These are phyloP conservation scores for Phymorhynchus buccinoides DNA, from an alignment of 1,140 invertebrate species.

Conservation along the genomic window DNA sequence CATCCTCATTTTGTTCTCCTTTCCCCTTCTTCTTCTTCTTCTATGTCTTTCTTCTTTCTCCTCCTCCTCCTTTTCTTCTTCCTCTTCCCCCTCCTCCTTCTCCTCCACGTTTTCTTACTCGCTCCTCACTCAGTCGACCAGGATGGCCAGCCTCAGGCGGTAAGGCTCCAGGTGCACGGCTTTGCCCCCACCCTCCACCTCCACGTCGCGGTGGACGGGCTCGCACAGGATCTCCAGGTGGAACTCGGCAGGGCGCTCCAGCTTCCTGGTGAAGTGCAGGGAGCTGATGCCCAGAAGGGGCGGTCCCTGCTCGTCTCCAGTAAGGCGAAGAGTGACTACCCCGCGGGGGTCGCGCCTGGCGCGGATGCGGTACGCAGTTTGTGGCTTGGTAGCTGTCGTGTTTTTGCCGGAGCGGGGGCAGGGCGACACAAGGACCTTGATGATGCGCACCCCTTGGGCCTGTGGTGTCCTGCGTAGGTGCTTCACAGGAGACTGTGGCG, in stretches of 20 bases:
- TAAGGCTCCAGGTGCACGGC: slow-evolving; percentile 57
- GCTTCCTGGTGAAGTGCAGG: slow-evolving; percentile 61
- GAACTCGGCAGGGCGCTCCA: slow-evolving; percentile 49
- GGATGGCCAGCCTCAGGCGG: slow-evolving; percentile 55
- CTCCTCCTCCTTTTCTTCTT: background rate
- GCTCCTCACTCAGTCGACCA: slow-evolving; percentile 61
- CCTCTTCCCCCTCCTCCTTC: background rate
- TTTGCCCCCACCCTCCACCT: slow-evolving; percentile 53
- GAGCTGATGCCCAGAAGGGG: slow-evolving; percentile 77
- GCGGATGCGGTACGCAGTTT: slow-evolving; percentile 80
- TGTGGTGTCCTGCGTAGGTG: slow-evolving; percentile 57
- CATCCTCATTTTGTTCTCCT: no score
- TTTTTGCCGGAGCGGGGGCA: slow-evolving; percentile 74
- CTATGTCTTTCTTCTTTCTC: no score
- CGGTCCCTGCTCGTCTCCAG: slow-evolving; percentile 77
- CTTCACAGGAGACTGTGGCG: no score
- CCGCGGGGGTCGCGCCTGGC: slow-evolving; percentile 79
- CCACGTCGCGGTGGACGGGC: slow-evolving; percentile 54
- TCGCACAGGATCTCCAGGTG: slow-evolving; percentile 59
- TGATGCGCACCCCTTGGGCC: slow-evolving; percentile 56
- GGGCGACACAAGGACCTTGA: slow-evolving; percentile 65
- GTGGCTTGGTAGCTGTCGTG: no score
- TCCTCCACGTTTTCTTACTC: no score
- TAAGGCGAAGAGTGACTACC: slow-evolving; percentile 81
- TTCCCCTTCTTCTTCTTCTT: no score